Base-by-base conservation (phyloP, 2,888 invertebrate species). In the Leptopilina myrica region DNA sequence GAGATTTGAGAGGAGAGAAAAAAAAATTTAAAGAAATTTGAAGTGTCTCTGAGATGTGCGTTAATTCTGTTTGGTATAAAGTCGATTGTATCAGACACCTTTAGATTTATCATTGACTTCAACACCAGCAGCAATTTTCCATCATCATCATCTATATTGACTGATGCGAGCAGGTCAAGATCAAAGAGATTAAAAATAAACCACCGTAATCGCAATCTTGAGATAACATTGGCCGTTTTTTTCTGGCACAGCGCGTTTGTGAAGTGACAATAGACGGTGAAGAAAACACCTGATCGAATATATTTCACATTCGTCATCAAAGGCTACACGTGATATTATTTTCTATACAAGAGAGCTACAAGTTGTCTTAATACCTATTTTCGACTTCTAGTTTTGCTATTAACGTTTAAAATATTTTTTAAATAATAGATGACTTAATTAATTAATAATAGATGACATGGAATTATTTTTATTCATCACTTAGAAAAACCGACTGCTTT, bases 161-260 rank as follows among this genome's bases (percentile, higher is more conserved):
- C 20, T 8, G 56, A 73, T 56, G 33, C 33, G 56, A 73, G 9
- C 73, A 56, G 73, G 73, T 73, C 73, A 73, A 56, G 73, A 73
- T 73, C 73, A 56, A 67, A 67, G 56, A 20, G 14, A 73, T 56
- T 33, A 33, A 73, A 73, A 73, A 73, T 73, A 73, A 73, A 73
- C 40, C 56, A n/a, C n/a, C 9, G 69, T 49, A 69, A 12, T 14
- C 26, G 26, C 53, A 69, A 73, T 73, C 73, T 40, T 73, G 14
- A 73, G 14, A 33, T 73, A 56, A 73, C 33, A 73, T 56, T 56
- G 33, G 73, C 56, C 11, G 12, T 49, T 49, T 14, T 26, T 69
- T 56, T 73, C n/a, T 73, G 53, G 73, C 73, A 56, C 73, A 73
- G 20, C 11, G 9, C 33, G 14, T 62, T n/a, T 20, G 5, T 56